Conservation (phyloP, 2,888 invertebrate genomes). For the Ligdia adustata region DNA sequence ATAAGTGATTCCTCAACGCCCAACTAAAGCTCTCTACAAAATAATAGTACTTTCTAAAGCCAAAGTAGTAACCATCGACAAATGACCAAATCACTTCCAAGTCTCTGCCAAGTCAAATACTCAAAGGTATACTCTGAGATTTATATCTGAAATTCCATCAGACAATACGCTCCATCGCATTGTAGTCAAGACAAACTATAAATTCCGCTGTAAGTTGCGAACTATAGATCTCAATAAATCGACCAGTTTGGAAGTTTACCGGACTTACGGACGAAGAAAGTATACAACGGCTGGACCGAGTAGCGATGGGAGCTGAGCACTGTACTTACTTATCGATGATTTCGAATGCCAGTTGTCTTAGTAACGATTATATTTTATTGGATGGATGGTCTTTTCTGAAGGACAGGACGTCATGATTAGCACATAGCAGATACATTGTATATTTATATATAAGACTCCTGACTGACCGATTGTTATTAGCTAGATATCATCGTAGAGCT, state of each 20-base stretch:
- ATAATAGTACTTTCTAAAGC: too few species aligned
- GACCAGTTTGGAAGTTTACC: constrained; percentile 74
- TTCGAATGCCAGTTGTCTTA: too few species aligned
- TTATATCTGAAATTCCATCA: constrained; percentile 29
- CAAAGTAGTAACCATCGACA: background rate
- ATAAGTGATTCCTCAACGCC: too few species aligned
- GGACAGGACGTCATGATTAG: too few species aligned
- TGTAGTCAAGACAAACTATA: constrained; percentile 38
- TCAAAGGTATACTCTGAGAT: constrained; percentile 33
- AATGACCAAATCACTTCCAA: constrained; percentile 19
- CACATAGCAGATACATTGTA: too few species aligned
- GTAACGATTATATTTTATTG: too few species aligned
- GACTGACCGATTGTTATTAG: too few species aligned
- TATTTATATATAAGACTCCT: too few species aligned
- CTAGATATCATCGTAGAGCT: too few species aligned
- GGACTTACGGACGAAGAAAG: constrained; percentile 82
- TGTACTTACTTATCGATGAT: too few species aligned
- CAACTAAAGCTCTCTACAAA: too few species aligned
- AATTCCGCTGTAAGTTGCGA: constrained; percentile 34
- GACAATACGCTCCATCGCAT: constrained; percentile 34
- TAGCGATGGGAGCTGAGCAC: constrained; percentile 43
- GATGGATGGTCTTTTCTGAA: too few species aligned
- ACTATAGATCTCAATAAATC: constrained; percentile 65
- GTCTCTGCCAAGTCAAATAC: constrained; percentile 31
- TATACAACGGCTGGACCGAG: constrained; percentile 53